Conservation (phyloP, 2,113 vertebrate genomes). For the Pseudolaguvia tuberculata region DNA sequence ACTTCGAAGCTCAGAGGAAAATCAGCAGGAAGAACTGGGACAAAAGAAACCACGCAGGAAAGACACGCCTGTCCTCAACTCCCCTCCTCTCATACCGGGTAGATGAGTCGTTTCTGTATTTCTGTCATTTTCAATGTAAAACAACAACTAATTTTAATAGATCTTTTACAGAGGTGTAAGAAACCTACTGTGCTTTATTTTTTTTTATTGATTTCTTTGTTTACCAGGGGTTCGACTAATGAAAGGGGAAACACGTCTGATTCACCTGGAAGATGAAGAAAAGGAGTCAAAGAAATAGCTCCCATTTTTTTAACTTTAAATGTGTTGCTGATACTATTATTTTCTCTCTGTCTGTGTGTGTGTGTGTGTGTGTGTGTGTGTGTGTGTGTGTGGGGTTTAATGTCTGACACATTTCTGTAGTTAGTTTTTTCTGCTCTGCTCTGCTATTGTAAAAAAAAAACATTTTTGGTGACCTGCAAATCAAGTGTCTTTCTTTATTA, state of each 20-base stretch:
- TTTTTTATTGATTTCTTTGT: conserved; percentile 10
- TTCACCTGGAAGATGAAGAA: conserved; percentile 84
- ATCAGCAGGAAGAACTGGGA: conserved; percentile 66
- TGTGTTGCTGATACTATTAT: neutral
- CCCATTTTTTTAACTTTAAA: conserved; percentile 25
- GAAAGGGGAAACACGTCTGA: conserved; percentile 68
- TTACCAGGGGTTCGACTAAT: conserved; percentile 72
- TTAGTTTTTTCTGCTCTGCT: conserved; percentile 1
- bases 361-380: too few relatives aligned
- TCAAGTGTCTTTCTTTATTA: neutral
- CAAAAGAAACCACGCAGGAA: conserved; percentile 86
- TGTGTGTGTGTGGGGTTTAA: too few relatives aligned
- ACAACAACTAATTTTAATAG: neutral
- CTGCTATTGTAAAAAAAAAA: conserved; percentile 23
- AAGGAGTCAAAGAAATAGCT: conserved; percentile 65
- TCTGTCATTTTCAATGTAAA: neutral
- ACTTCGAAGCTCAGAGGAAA: conserved; percentile 58
- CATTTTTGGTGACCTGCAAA: neutral
- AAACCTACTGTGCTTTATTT: neutral
- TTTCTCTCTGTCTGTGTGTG: conserved; percentile 6
- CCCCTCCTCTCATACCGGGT: conserved; percentile 81
- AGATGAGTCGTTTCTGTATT: conserved; percentile 16
- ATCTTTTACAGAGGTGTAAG: neutral
- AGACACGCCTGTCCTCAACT: conserved; percentile 79
- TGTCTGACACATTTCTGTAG: too few relatives aligned